Base-by-base conservation (phyloP, 2,797 vertebrate genomes). In the Perodicticus potto region DNA sequence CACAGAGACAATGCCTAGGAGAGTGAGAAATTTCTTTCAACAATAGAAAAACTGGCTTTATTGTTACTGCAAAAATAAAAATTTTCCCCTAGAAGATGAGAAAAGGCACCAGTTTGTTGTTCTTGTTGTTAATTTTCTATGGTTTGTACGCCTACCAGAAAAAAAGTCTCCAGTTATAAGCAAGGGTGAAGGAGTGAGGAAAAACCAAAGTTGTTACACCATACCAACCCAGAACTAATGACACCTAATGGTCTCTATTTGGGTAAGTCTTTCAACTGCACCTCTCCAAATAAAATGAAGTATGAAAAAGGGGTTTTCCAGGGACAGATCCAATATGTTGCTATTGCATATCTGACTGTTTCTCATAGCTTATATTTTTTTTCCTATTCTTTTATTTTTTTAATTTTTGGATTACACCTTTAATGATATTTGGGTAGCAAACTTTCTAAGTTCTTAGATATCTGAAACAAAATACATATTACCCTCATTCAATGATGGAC, bases 391-490 rank as follows among this genome's bases (percentile, higher is more conserved):
- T 32, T 80, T 40, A 65, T n/a, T 20, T 20, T 17, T 65, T 25
- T 67, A 34, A 61, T 92, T 86, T 93, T 17, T 95, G 29, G 3
- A 85, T 57, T 73, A 69, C 4, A 55, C 55, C 27, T 9, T 69
- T 81, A 43, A 53, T 34, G 69, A 55, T 17, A 57, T 11, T 6
- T 65, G 17, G 3, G 29, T 55, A 65, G 23, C 14, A 27, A n/a
- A 77, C 57, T 69, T 77, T 86, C 40, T 80, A 78, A 87, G 10
- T 61, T 83, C 7, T 77, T 74, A 0, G 6, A 69, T 34, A 10
- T 74, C 49, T 92, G 53, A 83, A 93, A 86, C 40, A n/a, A 88
- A 92, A 27, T 87, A 7, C 43, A 81, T 8, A 69, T 73, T 25
- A 72, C 13, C 7, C 49, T 27, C 65, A 74, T 27, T 49, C 29